phyloP scores from a whole-genome alignment of 2,797 vertebrate species.

The Delichon dasypus region DNA sequence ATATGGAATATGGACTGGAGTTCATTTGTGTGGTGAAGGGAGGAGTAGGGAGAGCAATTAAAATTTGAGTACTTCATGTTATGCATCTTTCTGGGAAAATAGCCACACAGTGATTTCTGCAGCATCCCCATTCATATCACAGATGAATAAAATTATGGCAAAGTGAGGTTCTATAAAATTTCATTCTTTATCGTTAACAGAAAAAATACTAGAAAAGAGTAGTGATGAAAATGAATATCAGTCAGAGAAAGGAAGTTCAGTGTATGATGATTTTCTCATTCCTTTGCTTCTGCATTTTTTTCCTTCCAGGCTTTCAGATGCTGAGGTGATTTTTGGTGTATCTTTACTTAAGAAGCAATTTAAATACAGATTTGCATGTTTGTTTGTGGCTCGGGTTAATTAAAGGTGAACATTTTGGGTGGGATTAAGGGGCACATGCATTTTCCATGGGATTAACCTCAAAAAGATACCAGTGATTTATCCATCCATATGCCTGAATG shows the following conservation, averaged over 20 bases:
- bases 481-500: background rate
- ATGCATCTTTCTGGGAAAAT: background rate
- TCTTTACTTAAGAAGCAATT: background rate
- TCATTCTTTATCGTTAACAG: background rate
- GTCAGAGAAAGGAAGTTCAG: background rate
- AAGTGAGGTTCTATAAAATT: background rate
- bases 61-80: background rate
- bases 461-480: constrained; percentile 2
- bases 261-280: background rate
- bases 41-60: background rate
- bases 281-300: background rate
- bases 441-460: background rate
- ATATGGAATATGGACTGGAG: background rate
- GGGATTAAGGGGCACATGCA: background rate
- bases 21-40: background rate
- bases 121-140: background rate
- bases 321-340: background rate
- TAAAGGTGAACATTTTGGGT: background rate
- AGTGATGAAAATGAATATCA: background rate
- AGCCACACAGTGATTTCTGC: background rate
- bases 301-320: background rate
- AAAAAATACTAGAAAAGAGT: background rate
- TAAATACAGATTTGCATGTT: background rate
- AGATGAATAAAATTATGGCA: background rate
- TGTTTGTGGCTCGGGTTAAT: background rate